These are phyloP conservation scores for Drosophila subpulchrella DNA, from an alignment of 1,140 invertebrate genomes.

Conservation along the genomic window DNA sequence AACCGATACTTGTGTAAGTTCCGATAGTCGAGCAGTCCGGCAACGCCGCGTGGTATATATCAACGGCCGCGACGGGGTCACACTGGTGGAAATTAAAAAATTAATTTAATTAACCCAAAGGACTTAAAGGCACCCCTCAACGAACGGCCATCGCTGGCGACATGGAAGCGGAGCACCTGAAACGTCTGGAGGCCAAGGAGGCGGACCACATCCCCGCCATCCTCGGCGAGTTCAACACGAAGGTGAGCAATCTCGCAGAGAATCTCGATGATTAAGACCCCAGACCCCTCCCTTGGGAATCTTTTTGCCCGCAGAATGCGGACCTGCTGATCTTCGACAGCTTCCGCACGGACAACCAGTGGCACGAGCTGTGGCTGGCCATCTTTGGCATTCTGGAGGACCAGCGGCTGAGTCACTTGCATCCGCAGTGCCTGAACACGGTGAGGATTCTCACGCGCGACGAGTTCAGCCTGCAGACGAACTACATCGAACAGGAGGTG, in stretches of 20 bases:
- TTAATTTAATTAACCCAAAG: constrained; percentile 13
- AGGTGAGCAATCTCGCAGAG: constrained; percentile 36
- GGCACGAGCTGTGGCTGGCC: constrained; percentile 86
- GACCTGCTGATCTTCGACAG: constrained; percentile 85
- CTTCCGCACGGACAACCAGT: constrained; percentile 85
- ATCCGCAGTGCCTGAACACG: constrained; percentile 85
- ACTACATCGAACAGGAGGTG: constrained; percentile 89
- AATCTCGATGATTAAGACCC: neutral
- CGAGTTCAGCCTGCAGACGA: constrained; percentile 89
- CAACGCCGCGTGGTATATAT: neutral
- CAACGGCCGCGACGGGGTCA: neutral
- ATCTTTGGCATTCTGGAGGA: constrained; percentile 86
- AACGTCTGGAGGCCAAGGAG: constrained; percentile 67
- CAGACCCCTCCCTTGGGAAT: no score
- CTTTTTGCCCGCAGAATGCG: constrained; percentile 83
- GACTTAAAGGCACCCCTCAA: neutral
- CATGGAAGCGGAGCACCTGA: constrained; percentile 75
- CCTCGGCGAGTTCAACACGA: constrained; percentile 71
- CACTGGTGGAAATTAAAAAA: constrained; percentile 20
- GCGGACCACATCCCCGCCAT: constrained; percentile 56
- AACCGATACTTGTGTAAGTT: neutral
- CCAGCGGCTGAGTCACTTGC: constrained; percentile 73
- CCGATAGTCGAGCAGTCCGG: neutral
- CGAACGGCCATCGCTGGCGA: constrained; percentile 23
- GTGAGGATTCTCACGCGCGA: constrained; percentile 90